Evolutionary conservation across 1,140 invertebrate species (phyloP).

Genomic region (Dreissena polymorpha): DNA sequence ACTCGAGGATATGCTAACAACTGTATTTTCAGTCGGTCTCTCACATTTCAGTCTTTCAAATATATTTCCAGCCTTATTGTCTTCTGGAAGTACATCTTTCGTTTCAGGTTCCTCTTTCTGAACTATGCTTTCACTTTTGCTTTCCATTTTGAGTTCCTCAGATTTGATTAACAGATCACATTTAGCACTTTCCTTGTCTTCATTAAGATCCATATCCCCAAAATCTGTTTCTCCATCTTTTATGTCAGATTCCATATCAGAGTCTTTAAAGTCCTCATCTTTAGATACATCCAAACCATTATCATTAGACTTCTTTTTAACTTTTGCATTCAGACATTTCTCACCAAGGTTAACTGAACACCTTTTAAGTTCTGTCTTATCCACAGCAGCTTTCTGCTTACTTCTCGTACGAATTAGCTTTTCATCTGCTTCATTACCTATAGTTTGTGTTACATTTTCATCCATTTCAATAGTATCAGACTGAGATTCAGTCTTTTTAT

Average conservation of each 20-base stretch:
- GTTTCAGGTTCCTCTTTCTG: background rate
- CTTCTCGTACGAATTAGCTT: constrained; percentile 5
- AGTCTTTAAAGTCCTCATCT: background rate
- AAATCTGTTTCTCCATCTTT: too few species aligned
- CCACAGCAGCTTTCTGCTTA: constrained; percentile 2
- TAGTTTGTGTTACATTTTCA: background rate
- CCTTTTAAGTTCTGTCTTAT: constrained; percentile 43
- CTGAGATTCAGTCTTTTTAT: constrained; percentile 17
- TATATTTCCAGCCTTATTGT: constrained; percentile 15
- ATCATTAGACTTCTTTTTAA: background rate
- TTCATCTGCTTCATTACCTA: background rate
- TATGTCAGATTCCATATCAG: too few species aligned
- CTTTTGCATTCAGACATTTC: constrained; percentile 10
- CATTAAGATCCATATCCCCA: background rate
- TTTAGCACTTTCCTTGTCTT: background rate
- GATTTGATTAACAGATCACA: background rate
- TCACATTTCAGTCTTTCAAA: constrained; percentile 30
- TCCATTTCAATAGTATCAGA: background rate
- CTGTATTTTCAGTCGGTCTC: constrained; percentile 40
- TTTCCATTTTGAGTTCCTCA: background rate
- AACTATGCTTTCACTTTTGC: background rate
- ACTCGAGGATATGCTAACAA: background rate
- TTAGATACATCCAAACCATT: background rate
- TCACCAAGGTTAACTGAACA: constrained; percentile 51
- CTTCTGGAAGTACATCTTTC: constrained; percentile 14